Base-by-base conservation (phyloP, 2,888 invertebrate species). In the Teleogryllus oceanicus region DNA sequence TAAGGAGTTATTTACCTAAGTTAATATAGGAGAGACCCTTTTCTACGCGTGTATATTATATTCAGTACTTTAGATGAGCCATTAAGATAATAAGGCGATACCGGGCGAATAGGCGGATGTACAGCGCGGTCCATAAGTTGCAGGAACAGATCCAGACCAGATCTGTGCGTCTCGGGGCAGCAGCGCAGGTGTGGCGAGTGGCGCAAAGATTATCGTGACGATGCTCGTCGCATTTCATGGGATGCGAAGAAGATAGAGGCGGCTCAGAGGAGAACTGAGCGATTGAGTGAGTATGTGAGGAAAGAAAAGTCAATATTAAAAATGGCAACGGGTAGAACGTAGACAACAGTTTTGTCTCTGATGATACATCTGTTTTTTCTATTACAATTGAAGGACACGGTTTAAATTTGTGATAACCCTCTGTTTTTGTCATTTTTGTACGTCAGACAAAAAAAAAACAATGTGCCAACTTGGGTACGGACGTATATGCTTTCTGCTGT, bases 61-160 rank as follows among this genome's bases (percentile, higher is more conserved):
- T 79, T 81, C 79, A 77, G 75, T 62, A 75, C 77, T 77, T 50
- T 37, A 81, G 81, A 81, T 81, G 79, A 62, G 76, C 49, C 79
- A 62, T 62, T 62, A 49, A 79, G 79, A 79, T 79, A 77, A 24
- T 74, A 18, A 77, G 51, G 77, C 74, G 80, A 80, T 80, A 80
- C 50, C 21, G 62, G 62, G 49, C 62, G 77, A 74, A 18, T 18
- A 78, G 78, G 20, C 78, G 74, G 74, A 78, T 20, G 74, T 78
- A 49, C 78, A 74, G 62, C 13, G 21, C 21, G 21, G 74, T 50
- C 74, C 20, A 77, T 24, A 49, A 62, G 62, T 62, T 62, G 16
- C 62, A 11, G 16, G 62, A 62, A 62, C 13, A 62, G 62, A 62
- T 62, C n/a, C 16, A 62, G 62, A 4, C 62, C 16, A 62, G 62